Evolutionary conservation across 2,797 vertebrate genomes (phyloP).

Genomic region (Luscinia luscinia): DNA sequence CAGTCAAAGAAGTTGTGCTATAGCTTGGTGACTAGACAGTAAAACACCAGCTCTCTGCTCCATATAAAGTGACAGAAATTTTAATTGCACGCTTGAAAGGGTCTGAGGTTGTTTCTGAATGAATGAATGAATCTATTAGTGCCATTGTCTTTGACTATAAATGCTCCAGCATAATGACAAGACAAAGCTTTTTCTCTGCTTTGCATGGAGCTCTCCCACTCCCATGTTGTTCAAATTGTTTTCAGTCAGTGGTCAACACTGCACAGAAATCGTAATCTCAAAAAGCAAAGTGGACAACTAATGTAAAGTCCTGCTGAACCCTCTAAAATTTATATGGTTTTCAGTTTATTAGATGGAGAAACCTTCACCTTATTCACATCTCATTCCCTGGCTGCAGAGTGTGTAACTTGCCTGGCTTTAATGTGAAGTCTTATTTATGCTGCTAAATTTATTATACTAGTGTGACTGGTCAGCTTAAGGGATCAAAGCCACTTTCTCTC

Average conservation of each 20-base stretch:
- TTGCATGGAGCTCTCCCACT: conserved; percentile 29
- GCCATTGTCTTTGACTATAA: conserved; percentile 46
- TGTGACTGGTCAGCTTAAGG: not conserved
- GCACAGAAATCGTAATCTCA: conserved; percentile 9
- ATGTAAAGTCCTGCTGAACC: not conserved
- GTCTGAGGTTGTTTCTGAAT: conserved; percentile 54
- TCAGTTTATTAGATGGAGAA: not conserved
- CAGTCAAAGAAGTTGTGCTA: conserved; percentile 45
- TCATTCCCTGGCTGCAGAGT: not conserved
- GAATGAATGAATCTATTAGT: conserved; percentile 66
- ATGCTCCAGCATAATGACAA: conserved; percentile 32
- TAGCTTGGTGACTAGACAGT: conserved; percentile 30
- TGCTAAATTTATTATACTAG: not conserved
- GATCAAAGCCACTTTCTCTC: conserved; percentile 25
- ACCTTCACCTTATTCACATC: not conserved
- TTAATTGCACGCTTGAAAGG: conserved; percentile 63
- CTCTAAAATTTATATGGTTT: conserved; percentile 14
- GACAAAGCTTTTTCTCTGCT: conserved; percentile 41
- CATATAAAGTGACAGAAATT: conserved; percentile 63
- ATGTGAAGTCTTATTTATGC: not conserved
- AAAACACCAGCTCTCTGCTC: conserved; percentile 18
- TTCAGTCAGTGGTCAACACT: conserved; percentile 50
- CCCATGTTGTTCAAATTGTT: conserved; percentile 1
- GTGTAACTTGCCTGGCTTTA: not conserved
- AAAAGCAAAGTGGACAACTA: conserved; percentile 54